These are phyloP conservation scores for Phenganax subtilis DNA, from an alignment of 92 coral and sea anemone genomes.

Conservation along the genomic window DNA sequence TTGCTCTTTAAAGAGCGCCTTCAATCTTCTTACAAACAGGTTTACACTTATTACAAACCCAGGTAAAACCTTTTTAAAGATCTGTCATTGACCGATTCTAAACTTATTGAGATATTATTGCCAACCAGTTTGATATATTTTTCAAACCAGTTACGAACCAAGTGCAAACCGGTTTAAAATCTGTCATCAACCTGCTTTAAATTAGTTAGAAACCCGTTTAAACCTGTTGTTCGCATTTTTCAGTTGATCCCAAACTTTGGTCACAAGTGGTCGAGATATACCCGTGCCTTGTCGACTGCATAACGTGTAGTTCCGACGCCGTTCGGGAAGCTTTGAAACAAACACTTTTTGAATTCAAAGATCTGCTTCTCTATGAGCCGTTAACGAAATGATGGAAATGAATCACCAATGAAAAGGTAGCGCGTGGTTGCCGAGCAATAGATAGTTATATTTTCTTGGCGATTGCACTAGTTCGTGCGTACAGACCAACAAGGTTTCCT, in stretches of 20 bases:
- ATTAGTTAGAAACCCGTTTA: background rate
- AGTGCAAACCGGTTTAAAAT: background rate
- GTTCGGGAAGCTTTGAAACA: slow-evolving; percentile 91
- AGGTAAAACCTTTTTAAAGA: too few species aligned
- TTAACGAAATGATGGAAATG: background rate
- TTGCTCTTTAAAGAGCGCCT: too few species aligned
- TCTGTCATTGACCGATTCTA: too few species aligned
- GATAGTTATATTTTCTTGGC: background rate
- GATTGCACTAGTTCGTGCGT: background rate
- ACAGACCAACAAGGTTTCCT: too few species aligned
- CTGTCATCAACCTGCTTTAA: too few species aligned
- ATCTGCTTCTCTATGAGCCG: slow-evolving; percentile 49
- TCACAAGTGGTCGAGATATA: slow-evolving; percentile 84
- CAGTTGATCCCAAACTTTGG: slow-evolving; percentile 93
- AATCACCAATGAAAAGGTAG: background rate
- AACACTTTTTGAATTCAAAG: slow-evolving; percentile 84
- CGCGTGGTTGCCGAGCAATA: background rate
- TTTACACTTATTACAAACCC: too few species aligned
- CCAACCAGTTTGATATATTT: too few species aligned
- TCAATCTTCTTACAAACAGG: too few species aligned
- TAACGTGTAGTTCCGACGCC: slow-evolving; percentile 85
- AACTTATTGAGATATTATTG: too few species aligned
- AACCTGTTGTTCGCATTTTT: background rate
- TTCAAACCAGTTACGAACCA: background rate
- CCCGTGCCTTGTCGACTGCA: slow-evolving; percentile 90